phyloP scores from a whole-genome alignment of 2,113 vertebrate genomes.

The Cyphomyrus plagiostoma region DNA sequence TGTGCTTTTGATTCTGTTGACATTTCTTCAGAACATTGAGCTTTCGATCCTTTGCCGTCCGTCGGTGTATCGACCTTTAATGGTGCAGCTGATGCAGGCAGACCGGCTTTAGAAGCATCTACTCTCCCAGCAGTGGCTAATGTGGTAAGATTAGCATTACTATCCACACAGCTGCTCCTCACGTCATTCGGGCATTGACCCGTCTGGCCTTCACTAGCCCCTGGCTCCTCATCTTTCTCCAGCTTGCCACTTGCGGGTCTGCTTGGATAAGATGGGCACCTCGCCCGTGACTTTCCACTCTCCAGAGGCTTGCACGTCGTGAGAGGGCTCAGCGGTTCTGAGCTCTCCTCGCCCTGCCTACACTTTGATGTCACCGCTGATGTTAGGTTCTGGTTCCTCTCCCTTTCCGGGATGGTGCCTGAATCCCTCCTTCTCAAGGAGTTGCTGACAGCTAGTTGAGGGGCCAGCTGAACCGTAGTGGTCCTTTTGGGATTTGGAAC shows the following conservation, averaged over 20 bases:
- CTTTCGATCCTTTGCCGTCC: slow-evolving; percentile 41
- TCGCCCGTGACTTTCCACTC: slow-evolving; percentile 12
- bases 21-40: slow-evolving; percentile 19
- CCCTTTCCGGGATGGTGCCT: slow-evolving; percentile 47
- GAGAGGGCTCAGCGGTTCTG: slow-evolving; percentile 25
- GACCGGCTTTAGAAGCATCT: slow-evolving; percentile 22
- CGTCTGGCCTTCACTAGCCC: slow-evolving; percentile 30
- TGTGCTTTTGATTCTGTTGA: slow-evolving; percentile 17
- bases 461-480: slow-evolving; percentile 66
- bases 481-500: slow-evolving; percentile 81
- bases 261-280: slow-evolving; percentile 27
- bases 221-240: slow-evolving; percentile 13
- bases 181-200: slow-evolving; percentile 21
- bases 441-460: slow-evolving; percentile 60
- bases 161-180: slow-evolving; percentile 38
- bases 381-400: slow-evolving; percentile 39
- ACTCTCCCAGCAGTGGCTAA: slow-evolving; percentile 33
- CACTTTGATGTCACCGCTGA: slow-evolving; percentile 24
- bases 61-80: slow-evolving; percentile 35
- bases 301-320: not conserved
- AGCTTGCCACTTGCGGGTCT: slow-evolving; percentile 23
- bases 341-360: slow-evolving; percentile 35
- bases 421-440: slow-evolving; percentile 53
- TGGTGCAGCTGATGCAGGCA: slow-evolving; percentile 31
- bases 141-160: slow-evolving; percentile 44